Conservation (phyloP, 2,797 vertebrate genomes). For the Phoeniculus purpureus region DNA sequence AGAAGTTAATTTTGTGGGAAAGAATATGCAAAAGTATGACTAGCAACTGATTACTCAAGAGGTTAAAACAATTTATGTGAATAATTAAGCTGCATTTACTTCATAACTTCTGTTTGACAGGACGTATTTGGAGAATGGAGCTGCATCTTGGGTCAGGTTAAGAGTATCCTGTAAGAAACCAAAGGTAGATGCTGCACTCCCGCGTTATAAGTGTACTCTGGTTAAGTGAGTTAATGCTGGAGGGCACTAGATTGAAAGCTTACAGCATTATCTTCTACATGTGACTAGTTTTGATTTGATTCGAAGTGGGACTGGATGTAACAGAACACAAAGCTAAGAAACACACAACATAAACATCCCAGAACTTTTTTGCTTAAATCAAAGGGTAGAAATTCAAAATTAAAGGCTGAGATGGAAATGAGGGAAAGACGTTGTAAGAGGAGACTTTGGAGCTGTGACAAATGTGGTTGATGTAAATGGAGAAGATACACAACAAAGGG, state of each 20-base stretch:
- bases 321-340: neutral
- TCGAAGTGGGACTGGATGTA: neutral
- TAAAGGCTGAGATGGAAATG: neutral
- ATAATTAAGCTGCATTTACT: neutral
- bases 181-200: neutral
- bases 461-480: neutral
- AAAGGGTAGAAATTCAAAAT: neutral
- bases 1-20: neutral
- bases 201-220: neutral
- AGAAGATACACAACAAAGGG: neutral
- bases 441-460: neutral
- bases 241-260: neutral
- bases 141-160: neutral
- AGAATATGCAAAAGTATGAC: neutral
- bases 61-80: neutral
- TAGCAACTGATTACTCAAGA: neutral
- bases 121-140: neutral
- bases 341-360: neutral
- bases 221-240: neutral
- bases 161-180: neutral
- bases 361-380: neutral
- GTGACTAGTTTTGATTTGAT: neutral
- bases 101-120: neutral
- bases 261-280: neutral
- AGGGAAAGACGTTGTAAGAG: neutral